Evolutionary conservation across 2,888 invertebrate species (phyloP), one percentile per base, ranked within the genome.

Genomic region (Orchestes rusci): DNA sequence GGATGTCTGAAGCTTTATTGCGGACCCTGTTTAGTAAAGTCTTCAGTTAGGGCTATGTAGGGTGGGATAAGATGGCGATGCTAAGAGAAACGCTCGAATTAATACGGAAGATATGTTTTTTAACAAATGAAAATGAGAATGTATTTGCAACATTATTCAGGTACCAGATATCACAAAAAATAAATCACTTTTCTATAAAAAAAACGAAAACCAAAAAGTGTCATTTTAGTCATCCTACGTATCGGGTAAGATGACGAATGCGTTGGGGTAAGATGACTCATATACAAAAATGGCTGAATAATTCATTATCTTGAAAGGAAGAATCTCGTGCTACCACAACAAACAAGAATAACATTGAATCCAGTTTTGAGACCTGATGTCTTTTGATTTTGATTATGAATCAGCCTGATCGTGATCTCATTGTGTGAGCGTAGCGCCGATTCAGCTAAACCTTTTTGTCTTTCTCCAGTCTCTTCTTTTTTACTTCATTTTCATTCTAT

Each of bases 1-100:
- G n/a, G n/a, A n/a, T n/a, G n/a, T n/a, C n/a, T n/a, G n/a, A n/a
- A n/a, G n/a, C n/a, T n/a, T n/a, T n/a, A n/a, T n/a, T n/a, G n/a
- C n/a, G n/a, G n/a, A n/a, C n/a, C n/a, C n/a, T n/a, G n/a, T n/a
- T n/a, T n/a, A n/a, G n/a, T n/a, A n/a, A n/a, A n/a, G n/a, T n/a
- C n/a, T n/a, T n/a, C n/a, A n/a, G n/a, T n/a, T n/a, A n/a, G n/a
- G n/a, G n/a, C n/a, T n/a, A n/a, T n/a, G n/a, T n/a, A n/a, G n/a
- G n/a, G 31, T 31, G 31, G 31, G 34, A 18, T 34, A 34, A 34
- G 34, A 34, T 34, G 17, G 34, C 17, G 34, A 34, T 34, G 34
- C 2, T 34, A 34, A 34, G 34, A 34, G 17, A 34, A 34, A 34
- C 15, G 16, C 34, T 34, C 17, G 17, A 34, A 34, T 34, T 16